Evolutionary conservation across 2,113 vertebrate genomes (phyloP).

Genomic region (Parus major): DNA sequence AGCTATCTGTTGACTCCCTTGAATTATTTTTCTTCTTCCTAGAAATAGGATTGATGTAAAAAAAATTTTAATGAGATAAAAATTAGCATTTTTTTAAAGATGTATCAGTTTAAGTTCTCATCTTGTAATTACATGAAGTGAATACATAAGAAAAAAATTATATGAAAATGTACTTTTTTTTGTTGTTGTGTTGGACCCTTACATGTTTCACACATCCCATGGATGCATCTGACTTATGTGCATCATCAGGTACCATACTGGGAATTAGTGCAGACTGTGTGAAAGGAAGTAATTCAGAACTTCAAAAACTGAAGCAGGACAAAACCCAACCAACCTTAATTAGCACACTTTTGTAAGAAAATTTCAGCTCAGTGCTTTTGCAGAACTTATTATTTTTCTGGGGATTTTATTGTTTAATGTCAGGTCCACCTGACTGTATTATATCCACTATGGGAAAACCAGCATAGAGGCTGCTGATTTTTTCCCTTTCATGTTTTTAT

Average conservation of each 20-base stretch:
- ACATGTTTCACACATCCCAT: not conserved
- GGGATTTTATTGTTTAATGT: not conserved
- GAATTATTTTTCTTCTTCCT: not conserved
- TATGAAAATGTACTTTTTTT: not conserved
- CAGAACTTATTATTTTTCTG: not conserved
- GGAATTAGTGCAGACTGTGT: not conserved
- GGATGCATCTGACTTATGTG: not conserved
- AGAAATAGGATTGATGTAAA: not conserved
- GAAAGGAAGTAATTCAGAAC: not conserved
- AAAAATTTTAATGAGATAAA: not conserved
- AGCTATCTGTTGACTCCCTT: not conserved
- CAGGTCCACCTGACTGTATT: not conserved
- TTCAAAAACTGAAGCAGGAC: not conserved
- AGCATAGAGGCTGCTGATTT: not conserved
- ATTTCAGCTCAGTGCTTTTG: not conserved
- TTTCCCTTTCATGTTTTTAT: constrained; percentile 15
- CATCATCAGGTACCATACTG: not conserved
- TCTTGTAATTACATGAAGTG: not conserved
- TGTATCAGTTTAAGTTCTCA: not conserved
- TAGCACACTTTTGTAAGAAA: not conserved
- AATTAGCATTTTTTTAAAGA: not conserved
- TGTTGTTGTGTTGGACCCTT: not conserved
- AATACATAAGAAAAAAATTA: not conserved
- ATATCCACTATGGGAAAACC: not conserved
- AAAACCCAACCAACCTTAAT: not conserved